Evolutionary conservation across 2,888 invertebrate genomes (phyloP).

Genomic region (Idaea biselata): DNA sequence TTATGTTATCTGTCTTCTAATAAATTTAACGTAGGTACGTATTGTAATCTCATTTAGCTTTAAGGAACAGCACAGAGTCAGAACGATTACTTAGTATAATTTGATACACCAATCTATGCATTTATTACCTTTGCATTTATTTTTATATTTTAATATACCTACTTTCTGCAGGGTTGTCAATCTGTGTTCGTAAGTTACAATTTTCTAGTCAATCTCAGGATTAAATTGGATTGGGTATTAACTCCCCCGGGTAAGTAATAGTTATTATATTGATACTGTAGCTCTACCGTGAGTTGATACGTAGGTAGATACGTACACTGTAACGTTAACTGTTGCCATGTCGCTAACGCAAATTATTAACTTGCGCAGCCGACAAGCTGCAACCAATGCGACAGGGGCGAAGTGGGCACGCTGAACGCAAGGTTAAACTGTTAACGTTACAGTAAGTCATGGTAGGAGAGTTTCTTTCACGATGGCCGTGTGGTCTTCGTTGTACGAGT

Average conservation of each 20-base stretch:
- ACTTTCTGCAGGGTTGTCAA: slow-evolving; percentile 54
- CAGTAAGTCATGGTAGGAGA: no score
- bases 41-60: neutral
- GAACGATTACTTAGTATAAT: slow-evolving; percentile 9
- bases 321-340: no score
- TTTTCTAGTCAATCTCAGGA: slow-evolving; percentile 43
- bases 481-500: no score
- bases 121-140: slow-evolving; percentile 31
- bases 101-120: slow-evolving; percentile 11
- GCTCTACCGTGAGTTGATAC: no score
- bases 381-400: no score
- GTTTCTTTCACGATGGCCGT: no score
- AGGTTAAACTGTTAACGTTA: no score
- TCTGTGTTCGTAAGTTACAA: slow-evolving; percentile 52
- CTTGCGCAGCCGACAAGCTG: no score
- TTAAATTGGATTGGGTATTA: neutral
- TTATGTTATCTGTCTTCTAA: neutral
- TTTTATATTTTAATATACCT: slow-evolving; percentile 26
- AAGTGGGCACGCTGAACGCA: no score
- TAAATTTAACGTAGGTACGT: neutral
- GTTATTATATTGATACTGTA: no score
- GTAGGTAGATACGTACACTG: no score
- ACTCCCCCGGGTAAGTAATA: neutral
- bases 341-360: no score
- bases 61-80: slow-evolving; percentile 9